Percentiles rank a stretch among this genome's conserved stretches.
phyloP scores from a whole-genome alignment of 2,888 invertebrate species.

The Eubasilissa splendida region DNA sequence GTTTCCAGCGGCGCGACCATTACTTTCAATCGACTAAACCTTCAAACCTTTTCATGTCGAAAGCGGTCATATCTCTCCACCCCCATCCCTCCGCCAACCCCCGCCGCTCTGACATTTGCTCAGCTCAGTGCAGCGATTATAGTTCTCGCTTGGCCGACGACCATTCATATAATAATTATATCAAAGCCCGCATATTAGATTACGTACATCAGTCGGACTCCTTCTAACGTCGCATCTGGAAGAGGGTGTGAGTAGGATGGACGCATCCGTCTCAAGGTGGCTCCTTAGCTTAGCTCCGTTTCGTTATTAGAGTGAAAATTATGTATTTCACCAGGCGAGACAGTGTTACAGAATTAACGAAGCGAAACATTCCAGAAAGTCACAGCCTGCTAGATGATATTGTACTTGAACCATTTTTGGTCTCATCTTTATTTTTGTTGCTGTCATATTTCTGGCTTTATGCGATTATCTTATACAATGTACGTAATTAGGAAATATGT shows the following conservation, averaged over 20 bases:
- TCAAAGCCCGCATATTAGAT: constrained; percentile 56
- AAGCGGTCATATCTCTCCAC: constrained; percentile 46
- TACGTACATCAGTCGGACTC: constrained; percentile 42
- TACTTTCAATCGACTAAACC: constrained; percentile 55
- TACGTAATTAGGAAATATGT: not conserved
- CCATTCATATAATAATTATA: constrained; percentile 57
- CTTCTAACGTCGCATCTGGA: constrained; percentile 18
- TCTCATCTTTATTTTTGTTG: constrained; percentile 1
- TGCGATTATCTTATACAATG: not conserved
- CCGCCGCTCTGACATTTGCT: constrained; percentile 51
- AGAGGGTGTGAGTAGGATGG: constrained; percentile 29
- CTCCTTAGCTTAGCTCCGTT: constrained; percentile 37
- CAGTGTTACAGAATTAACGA: constrained; percentile 31
- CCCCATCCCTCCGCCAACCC: constrained; percentile 33
- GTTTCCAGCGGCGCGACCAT: constrained; percentile 49
- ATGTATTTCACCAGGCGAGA: constrained; percentile 45
- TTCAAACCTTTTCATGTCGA: constrained; percentile 54
- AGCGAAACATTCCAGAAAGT: constrained; percentile 21
- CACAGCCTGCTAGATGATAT: not conserved
- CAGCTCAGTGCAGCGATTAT: constrained; percentile 57
- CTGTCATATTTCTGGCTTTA: no score
- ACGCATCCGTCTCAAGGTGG: constrained; percentile 37
- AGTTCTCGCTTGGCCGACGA: constrained; percentile 53
- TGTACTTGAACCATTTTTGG: not conserved
- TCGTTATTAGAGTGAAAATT: constrained; percentile 46